Base-by-base conservation (phyloP, 1,140 invertebrate genomes). In the Venustaconcha ellipsiformis region DNA sequence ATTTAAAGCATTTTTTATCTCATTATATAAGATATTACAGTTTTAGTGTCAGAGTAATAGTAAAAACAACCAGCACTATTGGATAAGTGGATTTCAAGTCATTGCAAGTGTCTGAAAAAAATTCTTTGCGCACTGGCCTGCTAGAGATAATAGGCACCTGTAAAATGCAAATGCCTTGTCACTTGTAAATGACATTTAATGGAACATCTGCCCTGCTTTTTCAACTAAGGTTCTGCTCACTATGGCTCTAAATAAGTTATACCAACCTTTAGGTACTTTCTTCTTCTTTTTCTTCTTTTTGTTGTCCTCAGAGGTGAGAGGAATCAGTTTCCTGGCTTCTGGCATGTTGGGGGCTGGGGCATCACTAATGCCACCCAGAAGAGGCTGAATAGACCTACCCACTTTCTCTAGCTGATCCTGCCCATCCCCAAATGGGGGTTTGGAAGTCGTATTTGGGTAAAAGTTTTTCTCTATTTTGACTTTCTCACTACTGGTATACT, bases 281-380 rank as follows among this genome's bases (percentile, higher is more conserved):
- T 84, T 85, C 78, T 85, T 85, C 73, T 84, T 85, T 71, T 82
- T 84, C 63, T 80, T 83, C 65, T 78, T 80, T 67, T 79, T 84
- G 8, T 70, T 71, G 64, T 83, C 81, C 18, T 78, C 75, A 20
- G 65, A 55, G 20, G 73, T 71, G 15, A 80, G 64, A n/a, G 69
- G 68, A 30, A 78, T 79, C 5, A 79, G 73, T 64, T 78, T 82
- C 26, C 81, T 65, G 15, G 79, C 81, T 56, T 80, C 81, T 37
- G 81, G 81, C 78, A 80, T 77, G 30, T 78, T 75, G 64, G 76
- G 70, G 2, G 76, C 71, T 30, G 70, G 57, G 60, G 78, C 60
- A 70, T 62, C 76, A 63, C 74, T 65, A 60, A 59, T 75, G 48
- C 58, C 63, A 17, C 66, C 67, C 2, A 80, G 71, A 26, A 84